These are phyloP conservation scores for Campoplex nolae DNA, from an alignment of 2,888 invertebrate species.

Conservation along the genomic window DNA sequence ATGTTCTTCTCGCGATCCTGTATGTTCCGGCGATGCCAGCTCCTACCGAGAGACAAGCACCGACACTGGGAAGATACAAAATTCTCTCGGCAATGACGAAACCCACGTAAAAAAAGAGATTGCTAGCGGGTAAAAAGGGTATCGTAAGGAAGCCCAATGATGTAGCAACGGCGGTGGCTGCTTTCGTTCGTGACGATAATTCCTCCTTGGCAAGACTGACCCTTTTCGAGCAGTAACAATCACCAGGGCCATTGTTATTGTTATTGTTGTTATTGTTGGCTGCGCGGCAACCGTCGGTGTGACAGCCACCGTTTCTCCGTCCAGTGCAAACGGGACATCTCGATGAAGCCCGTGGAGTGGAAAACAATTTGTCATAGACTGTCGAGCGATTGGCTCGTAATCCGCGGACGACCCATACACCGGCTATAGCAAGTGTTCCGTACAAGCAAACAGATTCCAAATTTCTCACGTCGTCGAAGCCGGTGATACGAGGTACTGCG, in stretches of 20 bases:
- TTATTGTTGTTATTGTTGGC: slow-evolving; percentile 90
- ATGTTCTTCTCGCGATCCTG: slow-evolving; percentile 80
- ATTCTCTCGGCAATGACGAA: slow-evolving; percentile 99
- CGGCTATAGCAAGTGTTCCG: slow-evolving; percentile 81
- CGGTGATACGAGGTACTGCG: slow-evolving; percentile 94
- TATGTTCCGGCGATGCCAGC: slow-evolving; percentile 85
- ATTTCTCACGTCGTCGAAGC: slow-evolving; percentile 92
- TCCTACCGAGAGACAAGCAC: slow-evolving; percentile 95
- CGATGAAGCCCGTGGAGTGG: slow-evolving; percentile 74
- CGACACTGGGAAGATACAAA: slow-evolving; percentile 98
- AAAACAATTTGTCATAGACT: slow-evolving; percentile 55
- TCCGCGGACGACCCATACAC: slow-evolving; percentile 77
- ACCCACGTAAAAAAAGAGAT: slow-evolving; percentile 98
- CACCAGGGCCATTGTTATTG: slow-evolving; percentile 82
- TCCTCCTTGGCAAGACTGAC: slow-evolving; percentile 64
- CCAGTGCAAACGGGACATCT: slow-evolving; percentile 90
- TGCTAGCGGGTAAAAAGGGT: slow-evolving; percentile 98
- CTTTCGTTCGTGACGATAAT: slow-evolving; percentile 72
- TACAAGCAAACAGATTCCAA: slow-evolving; percentile 92
- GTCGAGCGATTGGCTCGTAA: slow-evolving; percentile 69
- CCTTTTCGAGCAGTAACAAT: slow-evolving; percentile 84
- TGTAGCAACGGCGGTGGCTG: slow-evolving; percentile 88
- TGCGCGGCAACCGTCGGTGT: slow-evolving; percentile 89
- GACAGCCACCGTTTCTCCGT: slow-evolving; percentile 89
- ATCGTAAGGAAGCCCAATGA: slow-evolving; percentile 90